Evolutionary conservation across 2,113 vertebrate genomes (phyloP).

Genomic region (Phyllopteryx taeniolatus): DNA sequence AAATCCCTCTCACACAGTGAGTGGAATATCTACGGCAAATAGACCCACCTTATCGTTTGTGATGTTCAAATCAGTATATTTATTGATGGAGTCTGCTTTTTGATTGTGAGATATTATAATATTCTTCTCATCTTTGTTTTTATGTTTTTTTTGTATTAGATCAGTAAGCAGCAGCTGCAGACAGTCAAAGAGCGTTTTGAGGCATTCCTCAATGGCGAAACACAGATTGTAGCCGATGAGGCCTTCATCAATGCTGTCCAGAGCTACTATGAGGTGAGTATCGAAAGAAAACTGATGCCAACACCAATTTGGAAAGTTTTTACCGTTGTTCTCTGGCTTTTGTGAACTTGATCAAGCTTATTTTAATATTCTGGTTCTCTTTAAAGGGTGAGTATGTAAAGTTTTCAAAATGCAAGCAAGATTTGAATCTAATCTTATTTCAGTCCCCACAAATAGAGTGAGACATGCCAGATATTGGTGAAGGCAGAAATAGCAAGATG

Average conservation of each 20-base stretch:
- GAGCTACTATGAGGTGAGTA: constrained; percentile 94
- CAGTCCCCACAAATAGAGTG: not conserved
- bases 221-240: constrained; percentile 97
- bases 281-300: not conserved
- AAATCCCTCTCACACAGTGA: not conserved
- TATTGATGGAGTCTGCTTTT: not conserved
- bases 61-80: not conserved
- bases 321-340: not conserved
- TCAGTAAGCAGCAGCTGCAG: constrained; percentile 95
- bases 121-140: constrained; percentile 5
- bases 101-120: not conserved
- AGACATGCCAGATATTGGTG: not conserved
- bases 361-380: not conserved
- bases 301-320: not conserved
- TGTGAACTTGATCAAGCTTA: not conserved
- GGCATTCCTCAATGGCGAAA: constrained; percentile 94
- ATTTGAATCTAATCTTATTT: no score
- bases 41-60: not conserved
- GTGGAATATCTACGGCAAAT: not conserved
- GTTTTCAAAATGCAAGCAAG: no score
- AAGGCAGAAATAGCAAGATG: constrained; percentile 8
- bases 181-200: constrained; percentile 96
- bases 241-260: constrained; percentile 98
- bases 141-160: constrained; percentile 73
- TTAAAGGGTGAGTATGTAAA: no score